Percentiles rank a stretch among this genome's conserved stretches.
Conservation (phyloP, 2,113 vertebrate species). For the Scopus umbretta region DNA sequence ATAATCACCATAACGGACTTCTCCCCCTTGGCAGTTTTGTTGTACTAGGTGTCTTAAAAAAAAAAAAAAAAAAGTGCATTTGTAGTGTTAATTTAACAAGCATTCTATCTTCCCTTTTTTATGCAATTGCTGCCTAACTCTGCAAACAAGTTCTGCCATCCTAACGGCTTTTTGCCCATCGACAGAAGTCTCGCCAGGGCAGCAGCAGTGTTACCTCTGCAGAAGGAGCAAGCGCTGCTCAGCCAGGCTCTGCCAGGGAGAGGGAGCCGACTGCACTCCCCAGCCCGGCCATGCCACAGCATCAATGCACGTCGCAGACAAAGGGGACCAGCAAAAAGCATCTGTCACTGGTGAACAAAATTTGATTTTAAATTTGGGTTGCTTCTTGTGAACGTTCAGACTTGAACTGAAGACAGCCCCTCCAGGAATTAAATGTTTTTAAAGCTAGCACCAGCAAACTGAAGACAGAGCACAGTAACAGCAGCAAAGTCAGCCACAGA, state of each 20-base stretch:
- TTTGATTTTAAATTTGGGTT: rapidly evolving
- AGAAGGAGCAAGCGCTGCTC: neutral
- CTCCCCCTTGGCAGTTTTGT: neutral
- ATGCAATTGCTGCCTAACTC: neutral
- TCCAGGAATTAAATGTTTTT: neutral
- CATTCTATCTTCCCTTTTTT: neutral
- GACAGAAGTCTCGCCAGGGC: neutral
- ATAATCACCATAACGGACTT: neutral
- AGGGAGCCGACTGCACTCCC: rapidly evolving
- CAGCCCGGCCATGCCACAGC: rapidly evolving
- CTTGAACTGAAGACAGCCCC: neutral
- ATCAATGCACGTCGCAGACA: rapidly evolving
- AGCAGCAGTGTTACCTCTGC: neutral
- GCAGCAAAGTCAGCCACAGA: neutral
- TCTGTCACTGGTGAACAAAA: neutral
- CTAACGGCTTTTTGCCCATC: neutral
- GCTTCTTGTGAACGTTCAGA: rapidly evolving
- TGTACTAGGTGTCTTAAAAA: neutral
- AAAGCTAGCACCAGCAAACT: neutral
- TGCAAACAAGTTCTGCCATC: neutral
- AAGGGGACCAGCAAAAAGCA: neutral
- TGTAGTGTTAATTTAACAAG: neutral
- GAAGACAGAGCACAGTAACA: neutral
- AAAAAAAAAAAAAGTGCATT: neutral
- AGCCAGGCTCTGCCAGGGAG: neutral